Evolutionary conservation across 2,888 invertebrate genomes (phyloP), one percentile per base, ranked within the genome.

Genomic region (Seira ritae): DNA sequence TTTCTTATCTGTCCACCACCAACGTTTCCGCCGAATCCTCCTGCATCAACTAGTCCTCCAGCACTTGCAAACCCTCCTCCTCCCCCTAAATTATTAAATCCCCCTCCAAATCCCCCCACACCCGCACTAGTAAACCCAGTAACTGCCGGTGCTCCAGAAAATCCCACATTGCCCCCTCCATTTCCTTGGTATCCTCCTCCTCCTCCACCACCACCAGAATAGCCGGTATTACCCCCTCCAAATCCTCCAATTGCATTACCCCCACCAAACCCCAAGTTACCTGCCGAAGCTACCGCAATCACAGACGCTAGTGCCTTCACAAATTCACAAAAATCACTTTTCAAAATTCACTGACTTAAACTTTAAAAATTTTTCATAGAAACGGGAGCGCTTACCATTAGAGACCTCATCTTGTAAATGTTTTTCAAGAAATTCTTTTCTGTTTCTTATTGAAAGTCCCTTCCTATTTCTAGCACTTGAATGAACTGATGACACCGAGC

Each of bases 1-100:
- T 72, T 71, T n/a, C 76, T 23, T 1, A 82, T 62, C 70, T 69
- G 66, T 15, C 76, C 80, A n/a, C 78, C 78, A n/a, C 77, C 76
- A 19, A 66, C 74, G n/a, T 69, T 67, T 17, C 60, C 70, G 65
- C 75, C 80, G 31, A 50, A 42, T 15, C 31, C 31, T 17, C 76
- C 81, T n/a, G 55, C 68, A 68, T 46, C 70, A 8, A 60, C 80
- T 22, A 71, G 71, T 42, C 65, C 65, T 10, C 62, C 70, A n/a
- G 37, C 70, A 22, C 23, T 1, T 19, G 24, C 75, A 31, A 23
- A 75, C 37, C 69, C 74, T n/a, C 42, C 46, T 55, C 69, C 74
- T n/a, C 42, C 46, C 17, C 24, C 46, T 1, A 15, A 3, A 2
- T 31, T 1, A 62, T 55, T 1, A 46, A 62, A 62, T 23, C 74